Evolutionary conservation across 2,797 vertebrate species (phyloP), one percentile per base, ranked within the genome.

Genomic region (Bradypodion pumilum): DNA sequence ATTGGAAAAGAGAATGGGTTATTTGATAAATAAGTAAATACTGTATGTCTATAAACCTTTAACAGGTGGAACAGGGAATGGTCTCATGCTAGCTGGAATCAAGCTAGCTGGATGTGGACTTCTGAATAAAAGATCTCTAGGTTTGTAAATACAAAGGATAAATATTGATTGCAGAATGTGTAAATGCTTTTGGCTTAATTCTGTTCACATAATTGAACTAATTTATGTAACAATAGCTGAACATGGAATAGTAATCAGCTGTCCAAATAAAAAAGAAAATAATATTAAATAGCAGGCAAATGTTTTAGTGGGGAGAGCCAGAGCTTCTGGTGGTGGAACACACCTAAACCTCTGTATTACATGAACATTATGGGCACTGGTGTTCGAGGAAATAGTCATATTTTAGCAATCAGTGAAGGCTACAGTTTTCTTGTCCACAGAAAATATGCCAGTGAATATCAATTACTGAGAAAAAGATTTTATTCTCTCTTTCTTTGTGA

Each of bases 151-250:
- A 27, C 1, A 84, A 84, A 85, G 84, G 87, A 59, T 15, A 89
- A 84, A 88, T 16, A 52, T 70, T 88, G 74, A 86, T 85, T 84
- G 21, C 19, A 69, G 78, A 89, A 88, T 85, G 2, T 25, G 78
- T 84, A 88, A 85, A 86, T 87, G 75, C 25, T 72, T 86, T 85
- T 68, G 49, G 74, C 56, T 83, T 84, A 77, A 86, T 85, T 89
- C 74, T 91, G 42, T 78, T 89, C 29, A 86, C 7, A 86, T 44
- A 91, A 90, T 90, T 89, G 16, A 80, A 56, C 73, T 92, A 2
- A 84, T 85, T 88, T 88, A 83, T 85, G 92, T 91, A 74, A 80
- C 73, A 65, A 82, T 89, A 85, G 85, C 46, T 89, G 85, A 89
- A 37, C 35, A 83, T 37, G 29, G 7, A 69, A 1, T 76, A 65